Evolutionary conservation across 2,113 vertebrate species (phyloP).

Genomic region (Isurus oxyrinchus): DNA sequence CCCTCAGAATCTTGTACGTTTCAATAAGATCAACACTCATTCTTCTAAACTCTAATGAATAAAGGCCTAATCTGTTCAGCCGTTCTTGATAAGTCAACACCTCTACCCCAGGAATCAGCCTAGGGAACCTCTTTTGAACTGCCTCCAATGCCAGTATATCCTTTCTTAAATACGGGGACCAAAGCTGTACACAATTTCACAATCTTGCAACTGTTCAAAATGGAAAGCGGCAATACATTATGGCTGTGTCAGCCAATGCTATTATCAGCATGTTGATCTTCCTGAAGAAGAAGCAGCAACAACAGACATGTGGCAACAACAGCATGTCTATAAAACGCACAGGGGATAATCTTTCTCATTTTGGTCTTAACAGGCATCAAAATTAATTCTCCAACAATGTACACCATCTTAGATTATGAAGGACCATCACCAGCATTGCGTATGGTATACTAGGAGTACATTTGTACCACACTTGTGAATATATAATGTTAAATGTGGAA

Average conservation of each 20-base stretch:
- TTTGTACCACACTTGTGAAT: background rate
- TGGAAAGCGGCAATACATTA: background rate
- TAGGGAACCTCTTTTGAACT: too few relatives aligned
- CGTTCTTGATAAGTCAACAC: too few relatives aligned
- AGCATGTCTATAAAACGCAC: background rate
- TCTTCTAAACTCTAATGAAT: too few relatives aligned
- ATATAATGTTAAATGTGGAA: background rate
- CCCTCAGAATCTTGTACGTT: too few relatives aligned
- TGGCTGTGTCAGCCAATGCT: background rate
- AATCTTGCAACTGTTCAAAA: background rate
- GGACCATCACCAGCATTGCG: background rate
- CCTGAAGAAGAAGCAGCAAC: background rate
- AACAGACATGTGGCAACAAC: background rate
- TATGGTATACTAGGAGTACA: background rate
- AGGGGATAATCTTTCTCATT: background rate
- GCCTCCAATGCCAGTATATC: too few relatives aligned
- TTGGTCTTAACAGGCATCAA: background rate
- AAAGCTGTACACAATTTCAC: too few relatives aligned
- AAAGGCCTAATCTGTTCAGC: too few relatives aligned
- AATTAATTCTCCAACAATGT: background rate
- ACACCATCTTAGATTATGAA: background rate
- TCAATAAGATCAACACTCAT: too few relatives aligned
- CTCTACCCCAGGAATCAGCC: too few relatives aligned
- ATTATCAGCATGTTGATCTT: background rate
- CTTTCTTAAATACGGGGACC: too few relatives aligned